Evolutionary conservation across 2,113 vertebrate genomes (phyloP), one percentile per base, ranked within the genome.

Genomic region (Perognathus longimembris): DNA sequence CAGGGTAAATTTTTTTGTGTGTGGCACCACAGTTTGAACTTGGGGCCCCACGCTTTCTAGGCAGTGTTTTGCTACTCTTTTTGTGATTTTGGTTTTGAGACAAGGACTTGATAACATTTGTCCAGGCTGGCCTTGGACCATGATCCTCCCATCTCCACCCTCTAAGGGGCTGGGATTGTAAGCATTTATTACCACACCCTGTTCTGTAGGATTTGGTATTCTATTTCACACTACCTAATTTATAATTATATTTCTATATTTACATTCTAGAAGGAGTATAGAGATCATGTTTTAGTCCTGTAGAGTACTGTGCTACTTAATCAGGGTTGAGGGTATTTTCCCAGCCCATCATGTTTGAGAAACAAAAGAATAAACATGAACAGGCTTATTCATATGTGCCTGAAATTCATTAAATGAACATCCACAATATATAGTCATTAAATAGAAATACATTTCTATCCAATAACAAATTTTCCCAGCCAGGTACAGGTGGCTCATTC

Each of bases 361-460:
- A 88, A 88, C 2, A 81, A 36, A 93, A 63, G 28, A 84, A 76
- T 59, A 12, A 45, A 45, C 45, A 11, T 45, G 20, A 81, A 66
- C 38, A 14, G 3, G 63, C 69, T 83, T 75, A 73, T 15, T 57
- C 9, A 42, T 42, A 71, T 28, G 24, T 73, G 50, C n/a, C 30
- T 92, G n/a, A 88, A 85, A 67, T 54, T 69, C 26, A 82, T n/a
- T 88, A 40, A 64, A 20, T 67, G 89, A 45, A 45, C 45, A 45
- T 45, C 45, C 45, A 45, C 9, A 45, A 45, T 57, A 82, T n/a
- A 15, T 83, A 88, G 57, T 79, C 75, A 77, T 69, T 83, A 77
- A 85, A 73, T 61, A 74, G 1, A 87, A 84, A 30, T 38, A 7
- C 45, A 77, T 78, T 87, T 89, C 28, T 66, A 18, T 74, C 30